Evolutionary conservation across 64 coral and sea anemone genomes (phyloP).

Genomic region (Exaiptasia diaphana): DNA sequence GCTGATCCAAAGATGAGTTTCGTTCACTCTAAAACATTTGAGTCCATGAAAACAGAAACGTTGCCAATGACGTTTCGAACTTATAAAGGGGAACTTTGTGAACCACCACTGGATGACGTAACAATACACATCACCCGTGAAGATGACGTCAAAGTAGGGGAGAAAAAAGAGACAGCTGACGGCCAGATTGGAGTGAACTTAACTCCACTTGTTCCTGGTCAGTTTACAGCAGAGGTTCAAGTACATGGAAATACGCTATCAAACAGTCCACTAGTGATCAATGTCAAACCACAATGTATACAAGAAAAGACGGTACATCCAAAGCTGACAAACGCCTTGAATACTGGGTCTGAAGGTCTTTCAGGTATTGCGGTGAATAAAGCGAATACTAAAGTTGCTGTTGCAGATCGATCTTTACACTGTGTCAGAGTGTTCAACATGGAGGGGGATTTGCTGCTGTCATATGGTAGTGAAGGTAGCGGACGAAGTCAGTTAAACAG

Average conservation of each 20-base stretch:
- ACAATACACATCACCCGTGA: not conserved
- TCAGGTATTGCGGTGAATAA: not conserved
- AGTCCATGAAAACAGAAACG: not conserved
- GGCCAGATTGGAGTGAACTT: not conserved
- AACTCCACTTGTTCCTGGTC: not conserved
- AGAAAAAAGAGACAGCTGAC: not conserved
- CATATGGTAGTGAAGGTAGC: not conserved
- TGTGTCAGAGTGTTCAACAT: not conserved
- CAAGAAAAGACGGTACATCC: not conserved
- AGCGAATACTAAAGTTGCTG: not conserved
- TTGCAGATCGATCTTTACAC: not conserved
- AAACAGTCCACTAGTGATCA: conserved; percentile 4
- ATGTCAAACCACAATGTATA: conserved; percentile 6
- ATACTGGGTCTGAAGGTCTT: not conserved
- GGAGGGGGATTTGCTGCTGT: not conserved
- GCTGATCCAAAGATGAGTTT: not conserved
- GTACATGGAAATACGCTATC: not conserved
- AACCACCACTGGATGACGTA: not conserved
- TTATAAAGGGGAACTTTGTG: not conserved
- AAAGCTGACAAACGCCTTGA: not conserved
- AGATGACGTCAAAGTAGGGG: not conserved
- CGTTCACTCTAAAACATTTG: not conserved
- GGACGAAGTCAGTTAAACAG: not conserved
- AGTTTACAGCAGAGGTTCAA: not conserved
- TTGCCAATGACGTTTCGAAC: not conserved